Conservation (phyloP, 1,140 invertebrate genomes). For the Pararge aegeria region DNA sequence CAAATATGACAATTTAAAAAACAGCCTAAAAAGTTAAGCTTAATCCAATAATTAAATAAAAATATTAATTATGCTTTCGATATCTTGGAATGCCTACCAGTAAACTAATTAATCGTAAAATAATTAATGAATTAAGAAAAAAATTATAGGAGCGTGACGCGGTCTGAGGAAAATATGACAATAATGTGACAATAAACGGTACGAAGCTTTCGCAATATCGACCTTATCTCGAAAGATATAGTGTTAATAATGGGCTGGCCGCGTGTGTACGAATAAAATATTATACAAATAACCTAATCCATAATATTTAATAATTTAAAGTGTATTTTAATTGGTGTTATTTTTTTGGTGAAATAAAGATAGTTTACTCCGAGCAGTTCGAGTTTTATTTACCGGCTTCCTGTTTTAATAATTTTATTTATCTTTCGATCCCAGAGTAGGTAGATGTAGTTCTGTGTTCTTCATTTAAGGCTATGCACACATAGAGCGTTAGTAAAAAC, state of each 20-base stretch:
- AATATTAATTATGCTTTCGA: conserved; percentile 8
- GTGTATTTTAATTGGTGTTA: conserved; percentile 74
- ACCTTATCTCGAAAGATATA: conserved; percentile 27
- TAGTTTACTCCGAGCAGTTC: conserved; percentile 75
- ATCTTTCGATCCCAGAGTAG: too few relatives aligned
- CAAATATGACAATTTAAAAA: too few relatives aligned
- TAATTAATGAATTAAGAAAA: conserved; percentile 9
- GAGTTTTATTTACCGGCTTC: conserved; percentile 44
- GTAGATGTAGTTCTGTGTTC: too few relatives aligned
- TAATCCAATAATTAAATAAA: neutral
- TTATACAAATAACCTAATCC: conserved; percentile 57
- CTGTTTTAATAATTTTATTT: neutral
- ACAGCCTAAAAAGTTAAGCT: too few relatives aligned
- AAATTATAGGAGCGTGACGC: conserved; percentile 34
- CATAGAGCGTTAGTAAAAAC: too few relatives aligned
- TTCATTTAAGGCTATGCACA: too few relatives aligned
- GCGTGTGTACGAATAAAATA: conserved; percentile 41
- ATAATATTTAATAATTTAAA: conserved; percentile 68
- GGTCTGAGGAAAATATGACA: conserved; percentile 33
- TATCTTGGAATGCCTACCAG: conserved; percentile 25
- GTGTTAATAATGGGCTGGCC: conserved; percentile 27
- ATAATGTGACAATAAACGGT: conserved; percentile 51
- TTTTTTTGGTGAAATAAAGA: conserved; percentile 72
- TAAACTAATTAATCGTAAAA: conserved; percentile 9
- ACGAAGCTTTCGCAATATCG: conserved; percentile 19